A percentile compares a stretch with the other conserved stretches of the same genome.
Evolutionary conservation across 2,888 invertebrate species (phyloP).

Genomic region (Tribolium freemani): DNA sequence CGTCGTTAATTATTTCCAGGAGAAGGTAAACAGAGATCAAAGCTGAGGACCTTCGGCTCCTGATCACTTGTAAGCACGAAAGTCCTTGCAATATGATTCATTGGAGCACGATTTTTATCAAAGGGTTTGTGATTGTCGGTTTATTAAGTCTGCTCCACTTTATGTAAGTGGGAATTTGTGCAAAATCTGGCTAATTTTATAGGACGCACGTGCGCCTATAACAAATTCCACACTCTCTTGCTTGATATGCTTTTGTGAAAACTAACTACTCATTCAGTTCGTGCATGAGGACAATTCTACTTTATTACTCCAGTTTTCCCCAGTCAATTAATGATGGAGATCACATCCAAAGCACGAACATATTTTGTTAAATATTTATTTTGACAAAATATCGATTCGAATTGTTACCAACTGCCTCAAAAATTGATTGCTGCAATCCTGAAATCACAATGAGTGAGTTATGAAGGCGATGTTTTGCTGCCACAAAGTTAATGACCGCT

Average conservation of each 20-base stretch:
- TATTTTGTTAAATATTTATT: neutral
- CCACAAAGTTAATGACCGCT: constrained; percentile 16
- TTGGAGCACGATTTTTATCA: neutral
- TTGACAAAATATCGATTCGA: neutral
- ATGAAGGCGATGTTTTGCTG: neutral
- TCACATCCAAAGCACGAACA: neutral
- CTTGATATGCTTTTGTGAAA: constrained; percentile 8
- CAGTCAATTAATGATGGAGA: neutral
- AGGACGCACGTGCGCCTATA: constrained; percentile 1
- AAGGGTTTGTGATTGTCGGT: neutral
- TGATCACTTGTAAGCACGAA: constrained; percentile 2
- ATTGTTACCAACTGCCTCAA: neutral
- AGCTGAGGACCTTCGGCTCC: constrained; percentile 8
- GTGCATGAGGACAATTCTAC: neutral
- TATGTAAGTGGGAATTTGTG: neutral
- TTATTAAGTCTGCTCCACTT: neutral
- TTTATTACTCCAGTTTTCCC: neutral
- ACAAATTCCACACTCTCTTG: constrained; percentile 4
- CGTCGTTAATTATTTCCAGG: constrained; percentile 9
- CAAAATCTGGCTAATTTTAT: neutral
- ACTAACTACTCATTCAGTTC: constrained; percentile 12
- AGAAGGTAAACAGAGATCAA: constrained; percentile 20
- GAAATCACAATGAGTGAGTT: neutral
- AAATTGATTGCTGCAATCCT: neutral
- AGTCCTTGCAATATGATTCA: constrained; percentile 19